Percentiles rank a stretch among this genome's conserved stretches.
Evolutionary conservation across 1,140 invertebrate genomes (phyloP).

Genomic region (Conus betulinus): DNA sequence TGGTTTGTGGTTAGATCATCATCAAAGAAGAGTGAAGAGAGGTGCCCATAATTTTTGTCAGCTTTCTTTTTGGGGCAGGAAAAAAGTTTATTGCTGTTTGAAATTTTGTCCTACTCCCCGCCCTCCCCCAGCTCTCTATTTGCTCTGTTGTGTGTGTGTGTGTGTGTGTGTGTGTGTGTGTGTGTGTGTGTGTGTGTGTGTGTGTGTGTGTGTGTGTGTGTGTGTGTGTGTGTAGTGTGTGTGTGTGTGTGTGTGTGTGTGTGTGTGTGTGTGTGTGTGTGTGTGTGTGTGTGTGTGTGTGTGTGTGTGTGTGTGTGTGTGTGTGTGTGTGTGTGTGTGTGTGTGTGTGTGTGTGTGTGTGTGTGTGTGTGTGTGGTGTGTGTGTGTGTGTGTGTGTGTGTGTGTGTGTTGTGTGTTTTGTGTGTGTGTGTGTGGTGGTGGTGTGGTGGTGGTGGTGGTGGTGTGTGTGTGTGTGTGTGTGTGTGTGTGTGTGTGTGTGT

Average conservation of each 20-base stretch:
- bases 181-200: not conserved
- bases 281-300: too few relatives aligned
- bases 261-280: not conserved
- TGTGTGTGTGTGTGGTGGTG: not conserved
- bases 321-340: too few relatives aligned
- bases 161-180: not conserved
- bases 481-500: not conserved
- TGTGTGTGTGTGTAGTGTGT: too few relatives aligned
- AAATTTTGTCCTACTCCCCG: too few relatives aligned
- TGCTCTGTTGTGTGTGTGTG: not conserved
- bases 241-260: not conserved
- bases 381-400: too few relatives aligned
- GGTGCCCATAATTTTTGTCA: too few relatives aligned
- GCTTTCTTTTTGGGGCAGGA: too few relatives aligned
- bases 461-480: slow-evolving; percentile 7
- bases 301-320: not conserved
- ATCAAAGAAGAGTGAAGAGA: too few relatives aligned
- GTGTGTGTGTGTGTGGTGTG: not conserved
- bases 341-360: not conserved
- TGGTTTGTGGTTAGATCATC: not conserved
- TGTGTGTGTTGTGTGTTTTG: not conserved
- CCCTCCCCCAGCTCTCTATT: too few relatives aligned
- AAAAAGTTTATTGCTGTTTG: too few relatives aligned
- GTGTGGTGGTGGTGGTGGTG: not conserved
- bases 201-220: not conserved